Conservation (phyloP, 2,797 vertebrate genomes). For the Clarias platycephalus region DNA sequence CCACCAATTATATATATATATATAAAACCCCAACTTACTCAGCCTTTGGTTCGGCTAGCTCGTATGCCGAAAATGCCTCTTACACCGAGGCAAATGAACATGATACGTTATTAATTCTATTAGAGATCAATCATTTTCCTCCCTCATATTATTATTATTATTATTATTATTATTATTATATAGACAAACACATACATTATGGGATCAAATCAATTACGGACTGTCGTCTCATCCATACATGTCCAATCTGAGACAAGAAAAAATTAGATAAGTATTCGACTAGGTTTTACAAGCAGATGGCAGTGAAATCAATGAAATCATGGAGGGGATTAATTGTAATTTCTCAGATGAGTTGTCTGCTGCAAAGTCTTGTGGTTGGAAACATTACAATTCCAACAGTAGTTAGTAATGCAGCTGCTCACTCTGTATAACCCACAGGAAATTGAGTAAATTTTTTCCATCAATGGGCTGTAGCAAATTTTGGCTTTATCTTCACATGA, state of each 20-base stretch:
- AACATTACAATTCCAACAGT: slow-evolving; percentile 17
- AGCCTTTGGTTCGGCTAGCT: too few relatives aligned
- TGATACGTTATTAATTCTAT: too few relatives aligned
- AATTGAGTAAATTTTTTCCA: slow-evolving; percentile 14
- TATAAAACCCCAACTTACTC: too few relatives aligned
- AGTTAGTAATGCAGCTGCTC: slow-evolving; percentile 10
- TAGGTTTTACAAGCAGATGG: not conserved
- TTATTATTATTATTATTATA: too few relatives aligned
- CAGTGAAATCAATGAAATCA: not conserved
- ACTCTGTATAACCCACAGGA: slow-evolving; percentile 12
- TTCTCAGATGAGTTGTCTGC: slow-evolving; percentile 7
- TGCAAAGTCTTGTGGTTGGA: not conserved
- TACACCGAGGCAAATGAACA: too few relatives aligned
- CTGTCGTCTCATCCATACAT: not conserved
- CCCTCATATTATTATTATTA: too few relatives aligned
- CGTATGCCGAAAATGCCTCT: too few relatives aligned
- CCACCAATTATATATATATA: too few relatives aligned
- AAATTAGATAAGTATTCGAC: not conserved
- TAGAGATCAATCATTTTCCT: too few relatives aligned
- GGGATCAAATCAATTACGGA: not conserved
- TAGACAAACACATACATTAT: not conserved
- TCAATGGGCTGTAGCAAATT: slow-evolving; percentile 19
- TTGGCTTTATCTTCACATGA: slow-evolving; percentile 2
- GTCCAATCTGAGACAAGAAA: not conserved
- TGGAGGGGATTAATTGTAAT: slow-evolving; percentile 9